A percentile compares a stretch with the other conserved stretches of the same genome.
Conservation (phyloP, 2,888 invertebrate species). For the Xestia c-nigrum region DNA sequence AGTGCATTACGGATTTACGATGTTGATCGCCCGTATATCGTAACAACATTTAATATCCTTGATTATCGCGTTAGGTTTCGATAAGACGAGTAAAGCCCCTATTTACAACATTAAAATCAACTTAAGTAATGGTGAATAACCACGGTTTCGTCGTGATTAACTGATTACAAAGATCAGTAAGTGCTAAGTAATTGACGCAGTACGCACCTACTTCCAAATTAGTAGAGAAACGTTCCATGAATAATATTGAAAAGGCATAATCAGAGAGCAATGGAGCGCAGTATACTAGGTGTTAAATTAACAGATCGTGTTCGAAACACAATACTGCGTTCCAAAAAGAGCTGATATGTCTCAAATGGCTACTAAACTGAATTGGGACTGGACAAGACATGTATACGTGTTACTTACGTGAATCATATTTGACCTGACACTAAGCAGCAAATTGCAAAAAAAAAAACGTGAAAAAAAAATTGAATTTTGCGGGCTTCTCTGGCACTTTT, state of each 20-base stretch:
- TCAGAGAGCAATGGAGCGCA: background rate
- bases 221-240: background rate
- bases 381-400: no score
- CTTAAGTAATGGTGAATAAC: background rate
- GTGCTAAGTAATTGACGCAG: slow-evolving; percentile 24
- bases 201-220: slow-evolving; percentile 25
- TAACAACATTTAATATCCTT: background rate
- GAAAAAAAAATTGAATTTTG: no score
- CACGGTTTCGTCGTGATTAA: slow-evolving; percentile 11
- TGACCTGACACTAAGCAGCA: no score
- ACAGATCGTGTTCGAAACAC: no score
- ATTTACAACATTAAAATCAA: background rate
- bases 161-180: background rate
- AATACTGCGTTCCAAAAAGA: no score
- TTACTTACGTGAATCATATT: no score
- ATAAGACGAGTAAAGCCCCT: background rate
- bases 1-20: background rate
- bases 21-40: background rate
- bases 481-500: no score
- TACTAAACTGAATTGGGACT: no score
- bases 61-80: background rate
- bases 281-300: no score
- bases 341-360: no score
- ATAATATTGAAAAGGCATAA: background rate
- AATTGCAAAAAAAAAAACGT: no score